Evolutionary conservation across 2,113 vertebrate species (phyloP).

Genomic region (cat (Felis catus)): F.catus_Fca126_mat1.0 CM031419.1:184786001-184786500

Average conservation of each 20-base stretch:
- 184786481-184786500: not conserved
- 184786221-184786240: not conserved
- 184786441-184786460: too few species aligned
- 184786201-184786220: not conserved
- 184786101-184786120: not conserved
- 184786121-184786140: not conserved
- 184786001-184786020: not conserved
- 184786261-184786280: not conserved
- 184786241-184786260: not conserved
- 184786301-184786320: not conserved
- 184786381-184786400: accelerated
- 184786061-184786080: not conserved
- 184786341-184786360: not conserved
- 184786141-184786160: not conserved
- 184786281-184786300: not conserved
- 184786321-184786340: not conserved
- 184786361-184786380: not conserved
- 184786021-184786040: not conserved
- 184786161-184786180: accelerated
- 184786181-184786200: not conserved
- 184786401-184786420: not conserved
- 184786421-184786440: not conserved
- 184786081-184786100: not conserved
- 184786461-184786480: not conserved
- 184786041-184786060: not conserved